Evolutionary conservation across 2,797 vertebrate species (phyloP).

Genomic region (Astyanax mexicanus): DNA sequence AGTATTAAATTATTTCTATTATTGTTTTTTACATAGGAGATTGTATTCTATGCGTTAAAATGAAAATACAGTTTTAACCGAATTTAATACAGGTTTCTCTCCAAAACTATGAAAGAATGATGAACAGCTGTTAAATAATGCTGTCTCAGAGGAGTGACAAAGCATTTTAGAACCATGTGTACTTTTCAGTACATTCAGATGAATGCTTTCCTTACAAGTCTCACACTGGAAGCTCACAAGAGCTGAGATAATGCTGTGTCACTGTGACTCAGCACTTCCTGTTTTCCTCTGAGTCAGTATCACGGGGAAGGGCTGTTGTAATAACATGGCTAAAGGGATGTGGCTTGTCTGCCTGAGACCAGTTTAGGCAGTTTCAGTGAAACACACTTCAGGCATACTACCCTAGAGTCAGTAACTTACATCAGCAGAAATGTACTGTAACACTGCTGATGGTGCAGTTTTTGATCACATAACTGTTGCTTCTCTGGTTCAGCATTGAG

Average conservation of each 20-base stretch:
- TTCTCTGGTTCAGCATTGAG: no score
- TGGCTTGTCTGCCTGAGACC: background rate
- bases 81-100: no score
- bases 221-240: background rate
- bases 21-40: no score
- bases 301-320: background rate
- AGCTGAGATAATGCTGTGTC: slow-evolving; percentile 16
- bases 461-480: no score
- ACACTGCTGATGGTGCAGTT: no score
- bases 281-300: background rate
- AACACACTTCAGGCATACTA: background rate
- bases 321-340: background rate
- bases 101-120: no score
- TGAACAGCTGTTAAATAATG: background rate
- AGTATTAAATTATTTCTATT: no score
- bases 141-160: background rate
- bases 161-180: background rate
- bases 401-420: no score
- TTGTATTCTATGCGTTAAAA: no score
- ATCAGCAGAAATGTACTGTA: no score
- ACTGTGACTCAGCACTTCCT: slow-evolving; percentile 45
- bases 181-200: background rate
- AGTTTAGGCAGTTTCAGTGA: background rate
- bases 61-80: no score
- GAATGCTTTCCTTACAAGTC: background rate